phyloP scores from a whole-genome alignment of 2,888 invertebrate genomes.

The Drosophila ustulata region DNA sequence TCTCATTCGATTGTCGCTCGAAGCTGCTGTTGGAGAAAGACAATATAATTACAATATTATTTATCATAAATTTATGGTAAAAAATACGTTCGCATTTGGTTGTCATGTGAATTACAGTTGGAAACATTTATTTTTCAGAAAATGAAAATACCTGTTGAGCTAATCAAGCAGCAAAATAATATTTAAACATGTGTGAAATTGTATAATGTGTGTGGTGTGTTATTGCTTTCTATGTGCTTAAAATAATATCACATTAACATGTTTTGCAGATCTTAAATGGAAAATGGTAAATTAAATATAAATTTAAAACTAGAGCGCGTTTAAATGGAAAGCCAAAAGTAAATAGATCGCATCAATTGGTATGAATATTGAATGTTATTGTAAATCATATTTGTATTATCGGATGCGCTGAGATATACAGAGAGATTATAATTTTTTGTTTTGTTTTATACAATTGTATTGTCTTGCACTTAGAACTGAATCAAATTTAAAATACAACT shows the following conservation, averaged over 20 bases:
- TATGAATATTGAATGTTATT: constrained; percentile 12
- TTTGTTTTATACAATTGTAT: constrained; percentile 13
- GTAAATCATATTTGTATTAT: constrained; percentile 26
- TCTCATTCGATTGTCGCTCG: constrained; percentile 24
- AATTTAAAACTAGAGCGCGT: constrained; percentile 21
- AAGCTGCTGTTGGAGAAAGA: constrained; percentile 49
- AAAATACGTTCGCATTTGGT: background rate
- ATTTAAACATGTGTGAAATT: constrained; percentile 36
- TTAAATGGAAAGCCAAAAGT: constrained; percentile 34
- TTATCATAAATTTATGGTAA: background rate
- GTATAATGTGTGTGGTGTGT: constrained; percentile 19
- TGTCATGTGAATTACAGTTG: constrained; percentile 23
- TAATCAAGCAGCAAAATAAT: constrained; percentile 44
- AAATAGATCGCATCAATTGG: constrained; percentile 20
- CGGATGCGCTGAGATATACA: constrained; percentile 53
- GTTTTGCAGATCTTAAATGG: constrained; percentile 57
- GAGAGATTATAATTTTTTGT: constrained; percentile 23
- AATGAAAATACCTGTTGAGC: constrained; percentile 43
- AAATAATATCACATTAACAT: constrained; percentile 78
- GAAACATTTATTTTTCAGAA: constrained; percentile 51
- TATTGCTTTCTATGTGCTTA: constrained; percentile 63
- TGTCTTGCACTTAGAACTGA: constrained; percentile 20
- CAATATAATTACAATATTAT: constrained; percentile 7
- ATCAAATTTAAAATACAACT: constrained; percentile 41
- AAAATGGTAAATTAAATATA: constrained; percentile 31